A percentile compares a stretch with the other conserved stretches of the same genome.
Conservation (phyloP, 2,113 vertebrate genomes). For the Heterotilapia buettikoferi region DNA sequence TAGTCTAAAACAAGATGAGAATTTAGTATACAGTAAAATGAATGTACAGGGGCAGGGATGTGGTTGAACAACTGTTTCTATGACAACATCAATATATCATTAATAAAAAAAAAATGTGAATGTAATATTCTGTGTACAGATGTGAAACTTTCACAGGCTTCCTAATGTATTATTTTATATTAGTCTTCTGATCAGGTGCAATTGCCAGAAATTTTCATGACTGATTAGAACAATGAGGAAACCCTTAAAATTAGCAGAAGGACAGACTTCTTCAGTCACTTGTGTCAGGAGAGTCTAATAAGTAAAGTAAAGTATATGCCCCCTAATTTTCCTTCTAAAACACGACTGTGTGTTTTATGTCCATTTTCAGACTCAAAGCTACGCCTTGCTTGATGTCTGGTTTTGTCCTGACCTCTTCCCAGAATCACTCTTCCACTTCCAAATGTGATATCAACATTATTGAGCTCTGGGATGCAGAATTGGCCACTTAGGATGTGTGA, state of each 20-base stretch:
- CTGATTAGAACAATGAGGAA: neutral
- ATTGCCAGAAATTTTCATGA: neutral
- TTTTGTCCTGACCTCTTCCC: constrained; percentile 38
- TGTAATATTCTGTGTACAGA: neutral
- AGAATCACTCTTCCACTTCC: constrained; percentile 21
- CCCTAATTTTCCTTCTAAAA: neutral
- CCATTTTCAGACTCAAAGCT: constrained; percentile 5
- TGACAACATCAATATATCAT: neutral
- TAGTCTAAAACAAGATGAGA: neutral
- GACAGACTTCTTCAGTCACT: neutral
- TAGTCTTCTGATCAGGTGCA: constrained; percentile 5
- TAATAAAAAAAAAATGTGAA: neutral
- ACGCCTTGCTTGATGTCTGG: neutral
- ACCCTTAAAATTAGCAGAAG: neutral
- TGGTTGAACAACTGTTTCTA: neutral
- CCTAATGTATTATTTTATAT: neutral
- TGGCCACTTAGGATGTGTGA: constrained; percentile 48
- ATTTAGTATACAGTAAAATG: neutral
- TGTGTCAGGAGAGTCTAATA: neutral
- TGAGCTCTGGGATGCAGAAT: constrained; percentile 27
- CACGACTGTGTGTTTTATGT: neutral
- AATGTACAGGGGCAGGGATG: neutral
- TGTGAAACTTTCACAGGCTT: neutral
- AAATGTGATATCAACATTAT: constrained; percentile 40
- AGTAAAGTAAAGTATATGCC: neutral